Evolutionary conservation across 1,140 invertebrate species (phyloP).

Genomic region (Acromyrmex charruanus): DNA sequence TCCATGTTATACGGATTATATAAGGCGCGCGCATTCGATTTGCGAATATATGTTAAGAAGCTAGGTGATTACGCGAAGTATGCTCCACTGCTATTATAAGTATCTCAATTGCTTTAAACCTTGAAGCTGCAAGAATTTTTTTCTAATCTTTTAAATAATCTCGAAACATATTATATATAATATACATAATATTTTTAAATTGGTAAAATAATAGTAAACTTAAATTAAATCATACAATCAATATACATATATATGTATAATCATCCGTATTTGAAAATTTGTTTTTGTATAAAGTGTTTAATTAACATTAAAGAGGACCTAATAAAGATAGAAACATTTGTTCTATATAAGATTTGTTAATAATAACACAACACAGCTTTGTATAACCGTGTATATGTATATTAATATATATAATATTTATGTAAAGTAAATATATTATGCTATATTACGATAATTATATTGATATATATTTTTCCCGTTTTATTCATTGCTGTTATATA

Average conservation of each 20-base stretch:
- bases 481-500: background rate
- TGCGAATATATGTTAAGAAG: slow-evolving; percentile 44
- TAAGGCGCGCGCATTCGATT: slow-evolving; percentile 42
- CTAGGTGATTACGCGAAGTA: slow-evolving; percentile 31
- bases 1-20: slow-evolving; percentile 48
- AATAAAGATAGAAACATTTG: too few relatives aligned
- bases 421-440: background rate
- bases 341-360: too few relatives aligned
- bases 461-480: background rate
- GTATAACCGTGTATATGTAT: too few relatives aligned
- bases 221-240: too few relatives aligned
- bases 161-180: background rate
- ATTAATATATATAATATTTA: background rate
- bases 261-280: too few relatives aligned
- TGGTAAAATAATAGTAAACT: too few relatives aligned
- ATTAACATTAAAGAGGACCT: too few relatives aligned
- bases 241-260: too few relatives aligned
- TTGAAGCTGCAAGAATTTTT: background rate
- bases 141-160: background rate
- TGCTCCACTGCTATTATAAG: slow-evolving; percentile 6
- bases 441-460: background rate
- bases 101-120: slow-evolving; percentile 11
- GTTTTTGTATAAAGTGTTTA: too few relatives aligned
- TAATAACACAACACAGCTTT: too few relatives aligned
- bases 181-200: too few relatives aligned